A percentile compares a stretch with the other conserved stretches of the same genome.
Evolutionary conservation across 2,797 vertebrate species (phyloP).

Genomic region (Argya squamiceps): DNA sequence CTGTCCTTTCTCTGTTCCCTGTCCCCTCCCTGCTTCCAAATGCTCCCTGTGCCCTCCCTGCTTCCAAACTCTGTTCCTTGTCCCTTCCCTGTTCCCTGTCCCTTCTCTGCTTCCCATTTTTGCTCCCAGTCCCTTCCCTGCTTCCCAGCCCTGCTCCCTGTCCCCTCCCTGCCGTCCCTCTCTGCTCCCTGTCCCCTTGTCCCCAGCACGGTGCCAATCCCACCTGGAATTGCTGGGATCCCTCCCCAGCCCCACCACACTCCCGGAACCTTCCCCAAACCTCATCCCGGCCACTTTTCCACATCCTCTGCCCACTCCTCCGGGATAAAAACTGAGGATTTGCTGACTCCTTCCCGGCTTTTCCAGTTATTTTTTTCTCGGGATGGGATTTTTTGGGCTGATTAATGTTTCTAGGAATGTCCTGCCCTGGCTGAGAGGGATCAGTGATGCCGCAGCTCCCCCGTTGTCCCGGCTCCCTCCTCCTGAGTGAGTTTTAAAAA

Average conservation of each 20-base stretch:
- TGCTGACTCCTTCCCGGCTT: neutral
- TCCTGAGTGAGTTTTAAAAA: neutral
- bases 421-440: neutral
- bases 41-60: no score
- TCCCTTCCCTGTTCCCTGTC: no score
- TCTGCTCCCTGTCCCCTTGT: no score
- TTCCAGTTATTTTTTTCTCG: neutral
- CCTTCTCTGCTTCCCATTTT: no score
- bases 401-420: neutral
- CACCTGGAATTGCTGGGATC: neutral
- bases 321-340: neutral
- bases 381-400: neutral
- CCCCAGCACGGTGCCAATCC: neutral
- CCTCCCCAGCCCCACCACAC: accelerated
- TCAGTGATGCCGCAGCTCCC: neutral
- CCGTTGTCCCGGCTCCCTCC: accelerated
- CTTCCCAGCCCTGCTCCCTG: no score
- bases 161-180: neutral
- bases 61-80: no score
- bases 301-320: neutral
- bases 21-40: no score
- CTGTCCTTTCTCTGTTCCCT: no score
- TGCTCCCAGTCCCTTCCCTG: no score
- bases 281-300: neutral
- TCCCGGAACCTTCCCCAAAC: neutral